phyloP scores from a whole-genome alignment of 2,797 vertebrate species.

The Pseudochirops cupreus region DNA sequence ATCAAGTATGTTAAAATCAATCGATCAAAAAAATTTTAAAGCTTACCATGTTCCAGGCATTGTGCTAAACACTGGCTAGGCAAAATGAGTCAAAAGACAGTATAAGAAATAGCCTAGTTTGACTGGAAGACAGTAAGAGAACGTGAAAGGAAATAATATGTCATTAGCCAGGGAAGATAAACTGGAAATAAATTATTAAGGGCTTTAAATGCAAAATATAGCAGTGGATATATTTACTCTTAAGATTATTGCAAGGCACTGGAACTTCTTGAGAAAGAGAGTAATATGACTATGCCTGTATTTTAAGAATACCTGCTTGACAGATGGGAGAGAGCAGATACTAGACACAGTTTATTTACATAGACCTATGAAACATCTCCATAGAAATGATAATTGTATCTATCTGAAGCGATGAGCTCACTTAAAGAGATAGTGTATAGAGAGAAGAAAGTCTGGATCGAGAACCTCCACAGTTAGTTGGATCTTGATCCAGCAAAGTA shows the following conservation, averaged over 20 bases:
- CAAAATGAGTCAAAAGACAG: not conserved
- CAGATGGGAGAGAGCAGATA: not conserved
- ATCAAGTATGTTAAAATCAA: not conserved
- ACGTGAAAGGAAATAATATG: not conserved
- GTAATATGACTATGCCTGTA: not conserved
- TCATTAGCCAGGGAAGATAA: not conserved
- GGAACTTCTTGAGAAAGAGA: not conserved
- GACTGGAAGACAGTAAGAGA: not conserved
- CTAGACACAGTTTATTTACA: not conserved
- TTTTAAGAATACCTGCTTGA: not conserved
- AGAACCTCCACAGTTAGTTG: not conserved
- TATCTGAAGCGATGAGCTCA: not conserved
- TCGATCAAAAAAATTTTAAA: not conserved
- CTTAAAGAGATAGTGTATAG: not conserved
- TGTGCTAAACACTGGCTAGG: not conserved
- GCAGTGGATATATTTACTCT: not conserved
- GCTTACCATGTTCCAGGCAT: not conserved
- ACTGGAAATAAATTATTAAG: not conserved
- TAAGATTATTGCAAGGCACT: not conserved
- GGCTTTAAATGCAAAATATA: not conserved
- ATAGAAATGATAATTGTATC: not conserved
- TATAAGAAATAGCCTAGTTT: not conserved
- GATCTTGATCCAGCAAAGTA: not conserved
- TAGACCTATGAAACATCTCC: not conserved
- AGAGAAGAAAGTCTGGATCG: not conserved